These are phyloP conservation scores for Melinaea menophilus DNA, from an alignment of 2,888 invertebrate genomes.

Conservation along the genomic window DNA sequence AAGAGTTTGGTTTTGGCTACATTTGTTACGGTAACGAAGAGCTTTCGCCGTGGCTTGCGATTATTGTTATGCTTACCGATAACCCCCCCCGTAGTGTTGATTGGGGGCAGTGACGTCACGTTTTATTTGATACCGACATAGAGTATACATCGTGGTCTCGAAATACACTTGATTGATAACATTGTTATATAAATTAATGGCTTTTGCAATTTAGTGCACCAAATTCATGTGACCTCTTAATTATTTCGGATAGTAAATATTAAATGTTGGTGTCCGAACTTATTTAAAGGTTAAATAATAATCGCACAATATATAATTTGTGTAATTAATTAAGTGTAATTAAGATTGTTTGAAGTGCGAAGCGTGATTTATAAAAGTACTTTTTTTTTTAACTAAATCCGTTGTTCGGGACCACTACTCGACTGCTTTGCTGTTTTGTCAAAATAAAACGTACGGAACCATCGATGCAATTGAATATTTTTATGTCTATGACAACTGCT, in stretches of 20 bases:
- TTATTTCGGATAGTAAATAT: background rate
- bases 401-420: slow-evolving; percentile 34
- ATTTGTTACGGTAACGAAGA: slow-evolving; percentile 5
- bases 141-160: background rate
- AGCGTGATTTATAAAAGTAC: slow-evolving; percentile 1
- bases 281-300: background rate
- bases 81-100: background rate
- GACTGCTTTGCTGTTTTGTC: background rate
- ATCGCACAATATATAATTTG: slow-evolving; percentile 3
- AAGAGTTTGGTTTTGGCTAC: background rate
- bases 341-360: background rate
- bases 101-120: background rate
- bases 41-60: slow-evolving; percentile 5
- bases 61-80: slow-evolving; percentile 2
- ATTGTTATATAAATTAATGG: slow-evolving; percentile 15
- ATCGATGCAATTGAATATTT: background rate
- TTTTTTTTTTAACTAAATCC: slow-evolving; percentile 16
- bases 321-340: background rate
- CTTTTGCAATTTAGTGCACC: slow-evolving; percentile 25
- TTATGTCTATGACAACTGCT: background rate
- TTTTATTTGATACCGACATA: background rate
- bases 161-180: background rate
- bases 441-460: background rate
- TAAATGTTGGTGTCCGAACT: background rate
- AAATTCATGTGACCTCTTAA: slow-evolving; percentile 9